phyloP scores from a whole-genome alignment of 2,113 vertebrate species.

The Carassius auratus region DNA sequence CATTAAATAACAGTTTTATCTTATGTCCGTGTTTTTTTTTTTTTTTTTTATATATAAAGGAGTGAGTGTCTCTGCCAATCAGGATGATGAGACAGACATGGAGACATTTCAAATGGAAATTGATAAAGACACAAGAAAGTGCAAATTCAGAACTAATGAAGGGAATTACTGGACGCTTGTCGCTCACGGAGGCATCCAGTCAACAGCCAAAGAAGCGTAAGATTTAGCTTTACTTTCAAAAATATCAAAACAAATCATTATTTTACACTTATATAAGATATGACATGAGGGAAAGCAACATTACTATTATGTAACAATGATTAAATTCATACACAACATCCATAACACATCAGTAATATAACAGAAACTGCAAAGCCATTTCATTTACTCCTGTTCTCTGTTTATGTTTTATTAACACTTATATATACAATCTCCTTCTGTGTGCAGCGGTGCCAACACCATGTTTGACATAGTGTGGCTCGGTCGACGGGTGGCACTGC shows the following conservation, averaged over 20 bases:
- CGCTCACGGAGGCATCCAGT: slow-evolving; percentile 90
- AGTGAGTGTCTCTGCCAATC: slow-evolving; percentile 92
- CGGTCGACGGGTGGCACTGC: slow-evolving; percentile 85
- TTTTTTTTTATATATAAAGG: slow-evolving; percentile 72
- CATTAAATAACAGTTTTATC: neutral
- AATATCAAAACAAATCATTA: neutral
- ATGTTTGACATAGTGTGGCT: slow-evolving; percentile 96
- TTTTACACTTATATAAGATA: neutral
- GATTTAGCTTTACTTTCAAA: slow-evolving; percentile 56
- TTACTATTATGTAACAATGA: neutral
- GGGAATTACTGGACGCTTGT: slow-evolving; percentile 94
- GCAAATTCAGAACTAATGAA: slow-evolving; percentile 85
- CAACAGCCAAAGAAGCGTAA: slow-evolving; percentile 87
- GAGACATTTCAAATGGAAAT: slow-evolving; percentile 98
- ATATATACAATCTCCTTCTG: neutral
- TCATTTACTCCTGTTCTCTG: slow-evolving; percentile 4
- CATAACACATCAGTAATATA: neutral
- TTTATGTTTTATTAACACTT: neutral
- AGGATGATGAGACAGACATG: slow-evolving; percentile 92
- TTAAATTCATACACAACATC: neutral
- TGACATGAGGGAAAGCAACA: neutral
- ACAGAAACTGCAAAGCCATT: neutral
- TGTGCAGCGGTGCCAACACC: slow-evolving; percentile 81
- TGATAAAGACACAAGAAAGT: slow-evolving; percentile 87
- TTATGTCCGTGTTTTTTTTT: neutral